Conservation (phyloP, 2,113 vertebrate species). For the Urocolius indicus region DNA sequence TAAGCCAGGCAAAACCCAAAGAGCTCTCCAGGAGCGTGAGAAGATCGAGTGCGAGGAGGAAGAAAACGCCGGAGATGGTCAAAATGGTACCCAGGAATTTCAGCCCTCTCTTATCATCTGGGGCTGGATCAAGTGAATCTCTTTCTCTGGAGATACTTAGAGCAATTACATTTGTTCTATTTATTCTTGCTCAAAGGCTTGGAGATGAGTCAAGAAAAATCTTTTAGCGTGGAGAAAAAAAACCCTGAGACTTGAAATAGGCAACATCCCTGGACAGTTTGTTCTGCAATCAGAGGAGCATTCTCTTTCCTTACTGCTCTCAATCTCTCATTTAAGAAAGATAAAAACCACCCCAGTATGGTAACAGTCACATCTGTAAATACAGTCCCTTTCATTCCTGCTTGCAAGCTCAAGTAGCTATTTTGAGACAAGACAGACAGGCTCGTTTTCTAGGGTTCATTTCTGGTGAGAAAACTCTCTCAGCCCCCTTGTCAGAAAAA, state of each 20-base stretch:
- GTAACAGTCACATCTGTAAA: conserved; percentile 31
- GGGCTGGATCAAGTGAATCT: conserved; percentile 10
- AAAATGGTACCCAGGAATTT: background rate
- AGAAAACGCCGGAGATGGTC: background rate
- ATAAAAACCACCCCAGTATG: background rate
- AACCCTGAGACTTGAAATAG: conserved; percentile 16
- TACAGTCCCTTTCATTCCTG: background rate
- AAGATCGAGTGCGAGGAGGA: background rate
- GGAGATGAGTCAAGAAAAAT: conserved; percentile 65
- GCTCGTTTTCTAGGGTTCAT: background rate
- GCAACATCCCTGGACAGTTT: conserved; percentile 40
- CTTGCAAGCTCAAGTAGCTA: background rate
- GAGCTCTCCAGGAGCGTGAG: background rate
- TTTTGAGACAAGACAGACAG: background rate
- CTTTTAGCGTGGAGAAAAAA: conserved; percentile 38
- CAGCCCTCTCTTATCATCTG: conserved; percentile 13
- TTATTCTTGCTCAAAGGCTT: conserved; percentile 49
- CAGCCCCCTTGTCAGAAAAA: background rate
- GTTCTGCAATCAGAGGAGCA: conserved; percentile 43
- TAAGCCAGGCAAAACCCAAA: background rate
- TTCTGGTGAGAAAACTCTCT: conserved; percentile 38
- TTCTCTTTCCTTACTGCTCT: conserved; percentile 16
- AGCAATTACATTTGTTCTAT: conserved; percentile 61
- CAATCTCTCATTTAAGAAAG: background rate
- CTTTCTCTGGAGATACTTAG: conserved; percentile 22